phyloP scores from a whole-genome alignment of 2,797 vertebrate species.

The Lemur catta region DNA sequence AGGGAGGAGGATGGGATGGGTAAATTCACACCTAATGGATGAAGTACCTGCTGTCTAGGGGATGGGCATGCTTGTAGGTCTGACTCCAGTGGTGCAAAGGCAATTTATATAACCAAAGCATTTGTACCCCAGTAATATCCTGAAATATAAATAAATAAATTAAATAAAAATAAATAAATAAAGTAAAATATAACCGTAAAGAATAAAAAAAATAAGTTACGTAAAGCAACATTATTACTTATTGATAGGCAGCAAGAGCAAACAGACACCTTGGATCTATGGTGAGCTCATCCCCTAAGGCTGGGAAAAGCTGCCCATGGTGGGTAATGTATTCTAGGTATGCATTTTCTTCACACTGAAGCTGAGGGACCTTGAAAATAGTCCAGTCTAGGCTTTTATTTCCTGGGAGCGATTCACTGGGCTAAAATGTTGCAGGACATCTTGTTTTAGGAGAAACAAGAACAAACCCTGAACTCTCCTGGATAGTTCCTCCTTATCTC shows the following conservation, averaged over 20 bases:
- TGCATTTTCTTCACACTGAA: background rate
- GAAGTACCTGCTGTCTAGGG: too few species aligned
- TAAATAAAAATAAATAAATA: too few species aligned
- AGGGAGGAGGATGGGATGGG: too few species aligned
- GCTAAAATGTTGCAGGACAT: background rate
- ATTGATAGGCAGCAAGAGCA: background rate
- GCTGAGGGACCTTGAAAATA: background rate
- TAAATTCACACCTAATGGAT: too few species aligned
- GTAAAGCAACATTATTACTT: background rate
- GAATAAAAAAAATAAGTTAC: background rate
- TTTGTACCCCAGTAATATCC: too few species aligned
- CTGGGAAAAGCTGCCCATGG: background rate
- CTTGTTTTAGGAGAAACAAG: background rate
- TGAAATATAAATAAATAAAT: too few species aligned
- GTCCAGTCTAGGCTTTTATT: background rate
- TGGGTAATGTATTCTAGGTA: accelerated
- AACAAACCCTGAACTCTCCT: background rate
- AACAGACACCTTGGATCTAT: too few species aligned
- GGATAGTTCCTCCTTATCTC: background rate
- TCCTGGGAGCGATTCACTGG: background rate
- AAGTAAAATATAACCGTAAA: too few species aligned
- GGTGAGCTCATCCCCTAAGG: background rate
- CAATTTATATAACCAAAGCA: too few species aligned
- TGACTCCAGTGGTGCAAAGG: too few species aligned
- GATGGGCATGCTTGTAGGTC: too few species aligned